A percentile compares a stretch with the other conserved stretches of the same genome.
Evolutionary conservation across 2,888 invertebrate genomes (phyloP).

Genomic region (Ctena decussata): DNA sequence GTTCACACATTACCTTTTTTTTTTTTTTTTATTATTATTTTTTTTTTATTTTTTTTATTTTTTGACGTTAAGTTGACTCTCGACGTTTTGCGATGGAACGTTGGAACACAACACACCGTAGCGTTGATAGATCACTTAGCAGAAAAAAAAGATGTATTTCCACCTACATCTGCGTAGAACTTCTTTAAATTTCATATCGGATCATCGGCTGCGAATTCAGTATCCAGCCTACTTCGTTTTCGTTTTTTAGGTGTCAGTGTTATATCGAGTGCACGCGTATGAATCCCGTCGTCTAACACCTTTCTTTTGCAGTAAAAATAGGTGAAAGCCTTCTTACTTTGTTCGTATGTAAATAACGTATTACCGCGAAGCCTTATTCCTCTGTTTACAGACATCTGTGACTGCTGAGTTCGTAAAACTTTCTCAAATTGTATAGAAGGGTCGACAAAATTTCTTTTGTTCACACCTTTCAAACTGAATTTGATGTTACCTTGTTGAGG

Average conservation of each 20-base stretch:
- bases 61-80: too few relatives aligned
- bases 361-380: not conserved
- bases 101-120: too few relatives aligned
- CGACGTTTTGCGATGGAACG: too few relatives aligned
- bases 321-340: not conserved
- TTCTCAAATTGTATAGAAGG: not conserved
- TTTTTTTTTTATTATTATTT: too few relatives aligned
- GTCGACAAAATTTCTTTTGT: not conserved
- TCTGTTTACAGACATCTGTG: not conserved
- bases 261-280: not conserved
- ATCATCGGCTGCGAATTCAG: not conserved
- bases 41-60: not conserved
- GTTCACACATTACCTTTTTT: too few relatives aligned
- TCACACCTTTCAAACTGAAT: constrained; percentile 8
- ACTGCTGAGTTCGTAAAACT: not conserved
- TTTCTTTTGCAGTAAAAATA: constrained; percentile 6
- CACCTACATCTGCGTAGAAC: not conserved
- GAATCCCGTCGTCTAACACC: not conserved
- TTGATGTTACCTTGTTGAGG: not conserved
- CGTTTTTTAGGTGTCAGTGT: not conserved
- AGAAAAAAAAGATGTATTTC: not conserved
- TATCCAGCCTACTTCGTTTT: too few relatives aligned
- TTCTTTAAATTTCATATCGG: too few relatives aligned
- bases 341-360: not conserved
- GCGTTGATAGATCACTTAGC: too few relatives aligned